A percentile compares a stretch with the other conserved stretches of the same genome.
These are phyloP conservation scores for Neocrepidodera transversa DNA, from an alignment of 2,888 invertebrate species.

Conservation along the genomic window DNA sequence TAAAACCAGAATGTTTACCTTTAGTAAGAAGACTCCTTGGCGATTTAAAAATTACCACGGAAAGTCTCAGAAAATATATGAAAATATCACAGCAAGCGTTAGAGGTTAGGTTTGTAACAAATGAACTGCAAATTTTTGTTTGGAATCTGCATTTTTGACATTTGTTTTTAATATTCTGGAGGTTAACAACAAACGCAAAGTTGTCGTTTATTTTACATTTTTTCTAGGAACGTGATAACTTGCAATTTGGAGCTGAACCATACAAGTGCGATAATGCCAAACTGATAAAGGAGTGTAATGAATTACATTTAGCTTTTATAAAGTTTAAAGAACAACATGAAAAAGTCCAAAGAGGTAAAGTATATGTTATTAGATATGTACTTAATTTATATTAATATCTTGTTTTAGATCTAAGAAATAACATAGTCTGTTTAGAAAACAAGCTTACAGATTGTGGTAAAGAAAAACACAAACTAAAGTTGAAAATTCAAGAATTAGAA, in stretches of 20 bases:
- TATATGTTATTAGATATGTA: neutral
- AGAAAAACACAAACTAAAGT: conserved; percentile 46
- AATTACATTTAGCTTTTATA: conserved; percentile 72
- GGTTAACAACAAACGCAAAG: neutral
- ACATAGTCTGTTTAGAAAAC: conserved; percentile 63
- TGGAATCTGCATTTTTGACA: conserved; percentile 8
- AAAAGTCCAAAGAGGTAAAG: conserved; percentile 64
- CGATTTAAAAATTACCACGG: conserved; percentile 88
- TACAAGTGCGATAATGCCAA: conserved; percentile 82
- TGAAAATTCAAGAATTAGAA: conserved; percentile 60
- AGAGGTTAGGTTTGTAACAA: conserved; percentile 61
- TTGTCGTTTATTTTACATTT: neutral
- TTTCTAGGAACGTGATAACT: conserved; percentile 72
- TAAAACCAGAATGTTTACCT: conserved; percentile 79
- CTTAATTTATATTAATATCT: neutral
- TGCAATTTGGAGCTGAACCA: conserved; percentile 77
- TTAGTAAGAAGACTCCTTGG: conserved; percentile 81
- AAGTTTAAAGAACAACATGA: conserved; percentile 71
- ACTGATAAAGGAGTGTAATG: conserved; percentile 77
- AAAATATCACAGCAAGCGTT: conserved; percentile 73
- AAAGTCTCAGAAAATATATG: conserved; percentile 85
- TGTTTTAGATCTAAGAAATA: conserved; percentile 62
- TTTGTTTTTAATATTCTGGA: conserved; percentile 3
- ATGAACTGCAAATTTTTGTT: neutral
- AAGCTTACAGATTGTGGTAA: conserved; percentile 67